These are phyloP conservation scores for Anser brachyrhynchus DNA, from an alignment of 2,113 vertebrate species.

Conservation along the genomic window DNA sequence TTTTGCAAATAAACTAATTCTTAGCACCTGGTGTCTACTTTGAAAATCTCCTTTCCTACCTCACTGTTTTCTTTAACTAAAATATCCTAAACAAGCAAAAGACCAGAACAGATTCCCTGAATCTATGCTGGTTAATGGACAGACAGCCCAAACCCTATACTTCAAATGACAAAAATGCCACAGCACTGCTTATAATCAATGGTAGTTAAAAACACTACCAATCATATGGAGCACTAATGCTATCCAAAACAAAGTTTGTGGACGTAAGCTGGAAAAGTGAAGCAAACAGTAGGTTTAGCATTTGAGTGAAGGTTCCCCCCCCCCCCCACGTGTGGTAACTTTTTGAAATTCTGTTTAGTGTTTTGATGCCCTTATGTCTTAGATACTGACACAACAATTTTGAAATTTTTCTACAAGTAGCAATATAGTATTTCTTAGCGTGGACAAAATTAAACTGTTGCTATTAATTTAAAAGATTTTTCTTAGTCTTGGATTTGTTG, in stretches of 20 bases:
- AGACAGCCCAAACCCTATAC: background rate
- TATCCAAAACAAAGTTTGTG: background rate
- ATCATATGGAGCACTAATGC: background rate
- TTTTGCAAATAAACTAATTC: background rate
- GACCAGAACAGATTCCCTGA: background rate
- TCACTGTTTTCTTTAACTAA: background rate
- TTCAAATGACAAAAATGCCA: background rate
- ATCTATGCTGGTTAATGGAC: background rate
- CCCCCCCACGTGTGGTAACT: background rate
- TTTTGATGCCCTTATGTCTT: background rate
- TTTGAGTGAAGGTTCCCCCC: too few species aligned
- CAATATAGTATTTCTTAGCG: background rate
- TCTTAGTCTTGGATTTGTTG: background rate
- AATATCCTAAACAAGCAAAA: background rate
- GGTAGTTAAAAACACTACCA: background rate
- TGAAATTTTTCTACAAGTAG: background rate
- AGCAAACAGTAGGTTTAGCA: background rate
- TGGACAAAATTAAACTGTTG: background rate
- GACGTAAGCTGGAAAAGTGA: background rate
- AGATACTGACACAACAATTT: accelerated
- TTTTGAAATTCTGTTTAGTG: background rate
- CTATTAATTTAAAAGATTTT: background rate
- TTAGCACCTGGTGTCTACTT: background rate
- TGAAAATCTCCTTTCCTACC: background rate
- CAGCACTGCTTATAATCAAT: background rate